Evolutionary conservation across 2,888 invertebrate species (phyloP), one percentile per base, ranked within the genome.

Genomic region (Leucania comma): DNA sequence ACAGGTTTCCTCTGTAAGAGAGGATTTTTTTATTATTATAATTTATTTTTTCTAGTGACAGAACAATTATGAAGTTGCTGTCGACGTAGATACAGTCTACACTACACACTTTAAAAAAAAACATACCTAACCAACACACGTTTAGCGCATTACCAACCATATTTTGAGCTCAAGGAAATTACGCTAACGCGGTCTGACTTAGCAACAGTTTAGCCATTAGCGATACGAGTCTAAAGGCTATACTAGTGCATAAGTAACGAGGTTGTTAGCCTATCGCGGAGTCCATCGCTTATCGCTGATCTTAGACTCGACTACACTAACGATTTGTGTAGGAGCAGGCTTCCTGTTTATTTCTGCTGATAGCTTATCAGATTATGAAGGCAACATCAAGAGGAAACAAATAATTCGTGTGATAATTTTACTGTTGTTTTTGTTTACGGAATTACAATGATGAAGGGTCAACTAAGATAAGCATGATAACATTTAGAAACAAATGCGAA

Each of bases 181-280:
- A 75, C 62, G 63, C 75, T 63, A 70, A 75, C 58, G 38, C 22
- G 29, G 17, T 56, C 60, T 73, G 60, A 68, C 78, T 73, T 68
- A 64, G 51, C 60, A 78, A 74, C 65, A 78, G 74, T 65, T 78
- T 65, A 78, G 74, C 77, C 74, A 71, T 78, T 75, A 75, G 64
- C 38, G 66, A 71, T 67, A 68, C 54, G 26, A 51, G 32, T 71
- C 60, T 57, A 64, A 75, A 75, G 67, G 66, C 71, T 71, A 63
- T 50, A 51, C 66, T 63, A 78, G 56, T 71, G 64, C 64, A 78
- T 79, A 68, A 78, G 79, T 72, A 71, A 72, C 72, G 60, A 75
- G 72, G 63, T 75, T 65, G 75, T 71, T 72, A 68, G 63, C 68
- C 65, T 75, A 79, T 79, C 79, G 54, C 53, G 9, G 20, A 50